Evolutionary conservation across 2,113 vertebrate genomes (phyloP).

Genomic region (Conger conger): DNA sequence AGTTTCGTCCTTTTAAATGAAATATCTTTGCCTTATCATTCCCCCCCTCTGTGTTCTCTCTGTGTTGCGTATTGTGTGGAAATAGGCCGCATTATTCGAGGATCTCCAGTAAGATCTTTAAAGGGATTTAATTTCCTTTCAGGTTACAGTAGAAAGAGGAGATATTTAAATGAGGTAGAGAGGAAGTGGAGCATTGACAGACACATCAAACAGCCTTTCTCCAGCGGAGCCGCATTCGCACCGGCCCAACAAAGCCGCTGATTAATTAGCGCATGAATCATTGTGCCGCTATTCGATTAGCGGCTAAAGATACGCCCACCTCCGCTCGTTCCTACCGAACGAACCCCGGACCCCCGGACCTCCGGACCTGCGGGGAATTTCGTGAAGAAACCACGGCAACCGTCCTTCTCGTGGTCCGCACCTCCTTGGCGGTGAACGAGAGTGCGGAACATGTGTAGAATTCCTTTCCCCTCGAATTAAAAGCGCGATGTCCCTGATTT

Average conservation of each 20-base stretch:
- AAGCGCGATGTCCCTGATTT: background rate
- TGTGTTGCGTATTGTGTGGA: background rate
- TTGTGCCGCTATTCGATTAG: slow-evolving; percentile 62
- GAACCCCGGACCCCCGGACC: background rate
- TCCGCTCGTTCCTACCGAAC: slow-evolving; percentile 36
- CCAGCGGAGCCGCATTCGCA: slow-evolving; percentile 39
- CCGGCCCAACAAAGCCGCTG: slow-evolving; percentile 50
- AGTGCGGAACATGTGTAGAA: background rate
- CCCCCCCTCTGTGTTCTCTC: background rate
- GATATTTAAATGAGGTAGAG: slow-evolving; percentile 21
- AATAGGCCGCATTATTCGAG: background rate
- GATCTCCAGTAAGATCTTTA: background rate
- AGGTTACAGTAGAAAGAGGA: background rate
- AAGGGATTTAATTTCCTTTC: background rate
- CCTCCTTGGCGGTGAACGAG: background rate
- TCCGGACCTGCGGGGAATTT: background rate
- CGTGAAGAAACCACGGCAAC: slow-evolving; percentile 14
- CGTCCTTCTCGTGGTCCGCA: background rate
- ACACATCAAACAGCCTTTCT: slow-evolving; percentile 57
- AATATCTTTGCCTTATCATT: background rate
- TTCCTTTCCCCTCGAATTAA: background rate
- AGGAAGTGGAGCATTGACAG: slow-evolving; percentile 56
- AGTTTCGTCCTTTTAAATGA: background rate
- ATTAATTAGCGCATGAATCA: slow-evolving; percentile 67
- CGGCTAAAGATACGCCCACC: slow-evolving; percentile 53